phyloP scores from a whole-genome alignment of 2,888 invertebrate genomes.

The Oscheius onirici region DNA sequence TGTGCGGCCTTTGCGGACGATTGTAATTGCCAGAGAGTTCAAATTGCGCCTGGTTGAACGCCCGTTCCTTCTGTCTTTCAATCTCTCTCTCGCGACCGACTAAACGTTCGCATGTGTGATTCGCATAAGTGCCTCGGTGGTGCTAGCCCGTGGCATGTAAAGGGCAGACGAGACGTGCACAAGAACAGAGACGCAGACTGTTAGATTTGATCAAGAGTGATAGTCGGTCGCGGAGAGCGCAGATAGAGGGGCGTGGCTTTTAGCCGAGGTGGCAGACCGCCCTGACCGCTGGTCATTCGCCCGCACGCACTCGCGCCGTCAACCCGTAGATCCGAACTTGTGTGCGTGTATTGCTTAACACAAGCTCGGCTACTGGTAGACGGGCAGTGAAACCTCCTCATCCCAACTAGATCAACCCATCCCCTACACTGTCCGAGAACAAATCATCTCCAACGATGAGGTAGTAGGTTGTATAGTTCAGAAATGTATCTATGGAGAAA shows the following conservation, averaged over 20 bases:
- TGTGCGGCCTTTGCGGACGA: neutral
- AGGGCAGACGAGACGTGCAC: constrained; percentile 28
- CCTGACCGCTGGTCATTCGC: constrained; percentile 35
- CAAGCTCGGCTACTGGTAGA: constrained; percentile 61
- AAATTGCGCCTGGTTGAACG: constrained; percentile 6
- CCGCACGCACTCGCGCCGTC: constrained; percentile 39
- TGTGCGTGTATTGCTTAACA: constrained; percentile 53
- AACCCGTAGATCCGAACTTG: constrained; percentile 72
- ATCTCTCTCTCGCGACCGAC: constrained; percentile 8
- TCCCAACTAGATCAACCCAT: neutral
- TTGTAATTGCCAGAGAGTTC: neutral
- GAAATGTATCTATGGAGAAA: constrained; percentile 88
- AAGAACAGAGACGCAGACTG: constrained; percentile 27
- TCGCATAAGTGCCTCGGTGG: constrained; percentile 33
- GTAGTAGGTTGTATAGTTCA: constrained; percentile 99
- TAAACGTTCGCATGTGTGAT: constrained; percentile 28
- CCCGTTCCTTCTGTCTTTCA: constrained; percentile 2
- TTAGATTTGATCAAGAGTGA: constrained; percentile 22
- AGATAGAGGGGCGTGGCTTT: constrained; percentile 18
- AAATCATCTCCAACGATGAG: constrained; percentile 79
- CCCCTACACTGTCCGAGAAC: constrained; percentile 22
- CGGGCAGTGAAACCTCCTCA: constrained; percentile 29
- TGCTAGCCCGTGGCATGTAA: constrained; percentile 35
- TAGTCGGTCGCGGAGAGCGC: constrained; percentile 15
- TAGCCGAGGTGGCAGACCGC: constrained; percentile 26